Base-by-base conservation (phyloP, 2,113 vertebrate genomes). In the Prochilodus magdalenae region DNA sequence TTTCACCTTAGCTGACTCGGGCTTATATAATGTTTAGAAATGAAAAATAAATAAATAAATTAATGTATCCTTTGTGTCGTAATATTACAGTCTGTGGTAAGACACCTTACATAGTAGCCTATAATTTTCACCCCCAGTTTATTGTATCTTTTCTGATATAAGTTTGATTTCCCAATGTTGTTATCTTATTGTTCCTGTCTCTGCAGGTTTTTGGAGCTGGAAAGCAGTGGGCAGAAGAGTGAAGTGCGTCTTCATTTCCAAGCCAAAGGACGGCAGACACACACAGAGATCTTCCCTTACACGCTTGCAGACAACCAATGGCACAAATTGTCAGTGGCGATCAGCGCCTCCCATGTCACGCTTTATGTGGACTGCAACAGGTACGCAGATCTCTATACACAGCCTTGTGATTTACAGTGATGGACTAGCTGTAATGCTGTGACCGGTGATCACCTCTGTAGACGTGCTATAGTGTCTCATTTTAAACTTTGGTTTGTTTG, bases 291-390 rank as follows among this genome's bases (percentile, higher is more conserved):
- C 77, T 98, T 99, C 88, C 97, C 98, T 1, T 99, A 98, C 86
- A 96, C 95, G 89, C 91, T 99, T 90, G 97, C 97, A 33, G 98
- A 99, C 83, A 93, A 95, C 87, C 97, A 96, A 92, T 99, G 98
- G 98, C 98, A 99, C 91, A 96, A 96, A 77, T 93, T 99, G 73
- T 97, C 98, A 15, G 89, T 99, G 86, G 95, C 97, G 60, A 89
- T 99, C 89, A 99, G 98, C 80, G 97, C 98, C 51, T 98, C 97
- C 75, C 98, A 99, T 29, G 88, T 98, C 90, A 93, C 97, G 82
- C 94, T 99, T 69, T 95, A 98, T 0, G 89, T 99, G 6, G 97
- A 99, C 92, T 99, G 98, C 90, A 99, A 98, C 94, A 97, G 97
- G 98, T 98, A 92, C 91, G 93, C n/a, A 67, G 10, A 72, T 11